Base-by-base conservation (phyloP, 1,140 invertebrate species). In the Antheraea mylitta region DNA sequence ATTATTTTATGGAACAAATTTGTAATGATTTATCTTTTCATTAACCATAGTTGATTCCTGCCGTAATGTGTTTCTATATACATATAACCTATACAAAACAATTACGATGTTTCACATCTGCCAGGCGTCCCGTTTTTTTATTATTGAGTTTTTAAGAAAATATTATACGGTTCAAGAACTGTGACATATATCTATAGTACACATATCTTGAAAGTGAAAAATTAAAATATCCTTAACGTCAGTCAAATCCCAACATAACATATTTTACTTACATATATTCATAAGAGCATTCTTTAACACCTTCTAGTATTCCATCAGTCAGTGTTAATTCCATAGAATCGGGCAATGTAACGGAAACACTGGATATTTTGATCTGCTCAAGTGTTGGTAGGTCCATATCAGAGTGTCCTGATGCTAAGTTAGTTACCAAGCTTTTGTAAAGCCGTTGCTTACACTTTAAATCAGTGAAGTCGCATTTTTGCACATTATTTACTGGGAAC, bases 401-500 rank as follows among this genome's bases (percentile, higher is more conserved):
- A n/a, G 18, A 7, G 7, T 9, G 30, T 36, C 61, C 61, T 13
- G 19, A 8, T 11, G 22, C 61, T 8, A 63, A 0, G 22, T 7
- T 63, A 10, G 9, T 22, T 63, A 63, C 9, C 0, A 63, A 0
- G n/a, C 61, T 36, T 36, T 36, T 63, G 22, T 63, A 63, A n/a
- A 63, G 13, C 4, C 7, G 0, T 8, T n/a, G 9, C 22, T 63
- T 63, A 36, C 61, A 63, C 3, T 11, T 13, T 10, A 13, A 9
- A 36, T 63, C 61, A n/a, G 19, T 36, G 10, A 63, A 36, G 18
- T 36, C 61, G 16, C 61, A 63, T 63, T 63, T 63, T 9, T 30
- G 36, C 22, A 10, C 30, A 36, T 22, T 63, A 13, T 63, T 63
- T 36, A 63, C 38, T 42, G 11, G 38, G 11, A 42, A 42, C 4